These are phyloP conservation scores for Cyaniris semiargus DNA, from an alignment of 2,888 invertebrate species.

Conservation along the genomic window DNA sequence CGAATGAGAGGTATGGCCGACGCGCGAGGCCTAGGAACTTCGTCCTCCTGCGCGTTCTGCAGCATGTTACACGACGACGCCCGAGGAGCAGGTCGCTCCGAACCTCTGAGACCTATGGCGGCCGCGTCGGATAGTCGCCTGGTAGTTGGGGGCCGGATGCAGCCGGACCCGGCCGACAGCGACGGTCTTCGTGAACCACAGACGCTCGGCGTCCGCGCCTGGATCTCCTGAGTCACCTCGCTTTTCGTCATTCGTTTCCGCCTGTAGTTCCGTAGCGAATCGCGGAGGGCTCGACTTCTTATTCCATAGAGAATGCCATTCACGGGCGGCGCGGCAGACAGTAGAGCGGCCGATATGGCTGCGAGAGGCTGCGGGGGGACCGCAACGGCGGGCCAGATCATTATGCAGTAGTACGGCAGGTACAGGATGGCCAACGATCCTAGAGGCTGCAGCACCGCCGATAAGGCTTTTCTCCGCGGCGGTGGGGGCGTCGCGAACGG, in stretches of 20 bases:
- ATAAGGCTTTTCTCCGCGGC: conserved; percentile 82
- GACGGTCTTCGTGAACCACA: conserved; percentile 88
- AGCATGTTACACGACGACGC: conserved; percentile 86
- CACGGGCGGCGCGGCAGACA: conserved; percentile 86
- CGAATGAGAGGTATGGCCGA: conserved; percentile 75
- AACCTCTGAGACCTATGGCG: conserved; percentile 65
- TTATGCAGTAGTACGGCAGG: conserved; percentile 86
- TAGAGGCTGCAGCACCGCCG: conserved; percentile 86
- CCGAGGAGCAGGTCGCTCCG: conserved; percentile 77
- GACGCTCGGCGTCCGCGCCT: conserved; percentile 88
- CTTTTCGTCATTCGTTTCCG: conserved; percentile 88
- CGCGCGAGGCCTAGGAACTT: conserved; percentile 56
- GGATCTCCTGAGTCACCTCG: conserved; percentile 89
- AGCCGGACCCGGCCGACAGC: conserved; percentile 80
- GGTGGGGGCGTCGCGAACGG: conserved; percentile 87
- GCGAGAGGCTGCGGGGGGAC: conserved; percentile 70
- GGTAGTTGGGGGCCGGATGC: conserved; percentile 68
- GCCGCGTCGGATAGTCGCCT: conserved; percentile 71
- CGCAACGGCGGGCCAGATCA: conserved; percentile 83
- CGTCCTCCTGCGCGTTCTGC: conserved; percentile 81
- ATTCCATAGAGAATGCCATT: conserved; percentile 90
- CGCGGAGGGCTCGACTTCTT: conserved; percentile 85
- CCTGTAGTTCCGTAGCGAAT: conserved; percentile 88
- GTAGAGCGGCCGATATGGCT: conserved; percentile 82
- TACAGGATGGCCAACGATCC: conserved; percentile 86